Evolutionary conservation across 2,888 invertebrate species (phyloP), one percentile per base, ranked within the genome.

Genomic region (Hypomecis atomaria): DNA sequence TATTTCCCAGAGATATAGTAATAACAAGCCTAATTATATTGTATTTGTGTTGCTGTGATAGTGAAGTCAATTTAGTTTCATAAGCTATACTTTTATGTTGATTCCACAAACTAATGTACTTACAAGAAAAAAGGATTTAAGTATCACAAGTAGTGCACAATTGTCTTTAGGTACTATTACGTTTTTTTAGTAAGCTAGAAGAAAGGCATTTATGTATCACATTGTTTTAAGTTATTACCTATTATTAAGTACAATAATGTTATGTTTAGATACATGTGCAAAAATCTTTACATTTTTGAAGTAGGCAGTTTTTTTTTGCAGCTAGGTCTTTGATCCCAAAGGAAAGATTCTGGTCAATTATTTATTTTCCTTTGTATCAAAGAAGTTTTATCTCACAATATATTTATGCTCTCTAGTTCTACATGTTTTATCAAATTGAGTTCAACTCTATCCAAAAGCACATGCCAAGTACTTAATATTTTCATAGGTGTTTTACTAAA

Each of bases 401-500:
- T 50, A 4, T 37, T 23, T 23, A 38, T 33, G 38, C 38, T 52
- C 52, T 52, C 52, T 52, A 52, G 52, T 42, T 23, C 23, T 40
- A 52, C 58, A 48, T 57, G 50, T 62, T 23, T 1, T 48, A 59
- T 59, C 11, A 4, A 52, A 49, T 44, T 13, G 63, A 63, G 56
- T 59, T 40, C 42, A 65, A 59, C 56, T 65, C 64, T 38, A 44
- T 52, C 59, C 47, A 59, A 59, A 63, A 59, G 34, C 50, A 65
- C 49, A 47, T 65, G 50, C 65, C 59, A 68, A 62, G 56, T 54
- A 59, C 49, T 50, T 64, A 50, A 45, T 59, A 63, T 59, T 63
- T 55, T 50, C n/a, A 59, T 59, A 62, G 48, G 54, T 60, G 57
- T 68, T 62, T 63, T 62, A 62, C 37, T 52, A 9, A 23, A 23